Conservation (phyloP, 2,113 vertebrate genomes). For the Albula goreensis region DNA sequence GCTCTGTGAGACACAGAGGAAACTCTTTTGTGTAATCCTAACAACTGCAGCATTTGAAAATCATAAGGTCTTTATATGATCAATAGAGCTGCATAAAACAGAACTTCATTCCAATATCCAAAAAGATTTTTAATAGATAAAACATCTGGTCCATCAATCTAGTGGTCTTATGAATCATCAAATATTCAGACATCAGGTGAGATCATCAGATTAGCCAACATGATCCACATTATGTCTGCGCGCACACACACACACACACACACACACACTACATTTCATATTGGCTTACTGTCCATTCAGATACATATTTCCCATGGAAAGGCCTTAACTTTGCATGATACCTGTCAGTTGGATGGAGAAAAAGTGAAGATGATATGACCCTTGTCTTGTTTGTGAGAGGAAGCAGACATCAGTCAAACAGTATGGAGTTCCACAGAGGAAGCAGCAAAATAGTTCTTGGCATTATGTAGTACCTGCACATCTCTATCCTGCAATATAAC, state of each 20-base stretch:
- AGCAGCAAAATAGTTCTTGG: not conserved
- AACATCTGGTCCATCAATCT: not conserved
- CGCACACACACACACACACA: constrained; percentile 11
- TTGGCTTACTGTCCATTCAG: not conserved
- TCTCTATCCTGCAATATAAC: not conserved
- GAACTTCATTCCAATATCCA: no score
- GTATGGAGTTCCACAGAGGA: not conserved
- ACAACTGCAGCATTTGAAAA: no score
- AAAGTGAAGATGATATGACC: not conserved
- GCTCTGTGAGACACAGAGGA: no score
- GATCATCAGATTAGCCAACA: not conserved
- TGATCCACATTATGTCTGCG: not conserved
- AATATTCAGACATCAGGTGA: not conserved
- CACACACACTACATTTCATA: not conserved
- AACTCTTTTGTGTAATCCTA: not conserved
- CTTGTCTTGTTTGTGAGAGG: not conserved
- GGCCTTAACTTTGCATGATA: not conserved
- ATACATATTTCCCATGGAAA: not conserved
- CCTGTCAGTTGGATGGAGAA: not conserved
- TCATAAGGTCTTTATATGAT: no score
- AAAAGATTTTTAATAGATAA: not conserved
- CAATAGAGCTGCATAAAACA: no score
- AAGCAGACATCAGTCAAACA: not conserved
- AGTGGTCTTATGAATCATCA: constrained; percentile 13
- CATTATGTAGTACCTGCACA: not conserved